These are phyloP conservation scores for Amphilophus citrinellus DNA, from an alignment of 2,113 vertebrate species.

Conservation along the genomic window DNA sequence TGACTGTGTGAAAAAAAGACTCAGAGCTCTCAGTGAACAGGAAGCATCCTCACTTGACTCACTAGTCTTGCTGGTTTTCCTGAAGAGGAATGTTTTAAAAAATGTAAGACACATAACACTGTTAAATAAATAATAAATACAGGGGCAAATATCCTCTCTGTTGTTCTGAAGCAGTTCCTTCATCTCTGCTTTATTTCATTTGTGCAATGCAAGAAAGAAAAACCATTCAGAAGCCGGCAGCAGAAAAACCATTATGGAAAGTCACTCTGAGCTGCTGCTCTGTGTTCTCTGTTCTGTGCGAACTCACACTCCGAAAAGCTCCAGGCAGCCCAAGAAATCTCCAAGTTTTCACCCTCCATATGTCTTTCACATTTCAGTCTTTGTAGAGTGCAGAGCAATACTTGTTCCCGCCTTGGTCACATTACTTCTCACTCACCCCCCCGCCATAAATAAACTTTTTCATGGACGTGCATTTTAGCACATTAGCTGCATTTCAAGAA, in stretches of 20 bases:
- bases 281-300: slow-evolving; percentile 37
- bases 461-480: slow-evolving; percentile 26
- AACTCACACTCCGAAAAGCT: slow-evolving; percentile 50
- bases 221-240: neutral
- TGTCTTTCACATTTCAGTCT: slow-evolving; percentile 38
- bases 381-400: neutral
- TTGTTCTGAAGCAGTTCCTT: slow-evolving; percentile 5
- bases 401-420: slow-evolving; percentile 19
- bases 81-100: slow-evolving; percentile 10
- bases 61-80: slow-evolving; percentile 1
- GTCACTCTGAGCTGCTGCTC: slow-evolving; percentile 32
- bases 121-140: slow-evolving; percentile 35
- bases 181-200: slow-evolving; percentile 13
- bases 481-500: slow-evolving; percentile 41
- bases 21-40: slow-evolving; percentile 5
- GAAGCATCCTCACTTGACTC: slow-evolving; percentile 12
- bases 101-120: slow-evolving; percentile 12
- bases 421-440: neutral
- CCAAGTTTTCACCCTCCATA: slow-evolving; percentile 31
- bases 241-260: slow-evolving; percentile 31
- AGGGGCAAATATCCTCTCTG: slow-evolving; percentile 28
- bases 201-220: neutral
- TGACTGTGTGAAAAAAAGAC: slow-evolving; percentile 4
- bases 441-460: slow-evolving; percentile 11
- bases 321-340: slow-evolving; percentile 24